These are phyloP conservation scores for Heliconius congener DNA, from an alignment of 1,140 invertebrate genomes.

Conservation along the genomic window DNA sequence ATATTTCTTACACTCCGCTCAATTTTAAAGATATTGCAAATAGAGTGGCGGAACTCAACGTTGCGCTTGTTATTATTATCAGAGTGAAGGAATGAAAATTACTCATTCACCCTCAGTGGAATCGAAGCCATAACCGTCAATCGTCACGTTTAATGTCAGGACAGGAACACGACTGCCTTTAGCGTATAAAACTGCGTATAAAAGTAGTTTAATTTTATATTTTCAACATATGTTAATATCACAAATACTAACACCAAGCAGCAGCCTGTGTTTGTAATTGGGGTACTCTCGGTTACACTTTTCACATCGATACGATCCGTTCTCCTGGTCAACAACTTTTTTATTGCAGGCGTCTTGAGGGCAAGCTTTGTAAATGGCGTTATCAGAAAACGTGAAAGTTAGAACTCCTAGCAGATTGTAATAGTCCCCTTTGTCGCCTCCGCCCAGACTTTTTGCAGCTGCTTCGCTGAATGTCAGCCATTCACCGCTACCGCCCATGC, in stretches of 20 bases:
- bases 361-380: slow-evolving; percentile 94
- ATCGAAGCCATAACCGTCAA: too few relatives aligned
- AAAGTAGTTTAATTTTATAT: too few relatives aligned
- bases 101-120: too few relatives aligned
- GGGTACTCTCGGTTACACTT: slow-evolving; percentile 94
- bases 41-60: too few relatives aligned
- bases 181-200: too few relatives aligned
- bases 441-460: slow-evolving; percentile 84
- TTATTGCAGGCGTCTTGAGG: slow-evolving; percentile 94
- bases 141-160: too few relatives aligned
- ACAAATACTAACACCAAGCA: slow-evolving; percentile 86
- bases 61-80: too few relatives aligned
- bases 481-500: slow-evolving; percentile 76
- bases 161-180: too few relatives aligned
- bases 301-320: slow-evolving; percentile 95
- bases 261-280: slow-evolving; percentile 92
- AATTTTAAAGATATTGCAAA: too few relatives aligned
- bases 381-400: slow-evolving; percentile 84
- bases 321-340: slow-evolving; percentile 94
- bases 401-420: slow-evolving; percentile 81
- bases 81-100: too few relatives aligned
- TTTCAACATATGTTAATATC: background rate
- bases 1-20: too few relatives aligned
- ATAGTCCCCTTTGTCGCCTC: slow-evolving; percentile 89
- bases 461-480: slow-evolving; percentile 89